Evolutionary conservation across 2,888 invertebrate genomes (phyloP).

Genomic region (Dasysyrphus tricinctus): DNA sequence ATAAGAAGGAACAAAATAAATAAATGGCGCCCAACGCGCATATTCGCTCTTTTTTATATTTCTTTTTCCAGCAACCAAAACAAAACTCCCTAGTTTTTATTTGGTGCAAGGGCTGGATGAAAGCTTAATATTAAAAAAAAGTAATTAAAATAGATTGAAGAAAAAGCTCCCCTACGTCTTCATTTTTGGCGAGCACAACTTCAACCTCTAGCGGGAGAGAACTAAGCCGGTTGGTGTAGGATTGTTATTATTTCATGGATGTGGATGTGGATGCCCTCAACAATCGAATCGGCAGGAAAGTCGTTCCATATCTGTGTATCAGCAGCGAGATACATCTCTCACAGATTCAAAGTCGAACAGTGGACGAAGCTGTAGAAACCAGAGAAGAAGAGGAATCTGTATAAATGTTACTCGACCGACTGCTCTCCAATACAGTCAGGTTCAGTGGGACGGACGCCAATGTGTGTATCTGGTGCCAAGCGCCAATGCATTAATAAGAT

Average conservation of each 20-base stretch:
- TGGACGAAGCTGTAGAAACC: constrained; percentile 9
- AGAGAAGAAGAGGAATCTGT: constrained; percentile 57
- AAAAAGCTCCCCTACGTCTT: constrained; percentile 31
- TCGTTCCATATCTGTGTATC: constrained; percentile 58
- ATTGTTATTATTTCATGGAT: constrained; percentile 32
- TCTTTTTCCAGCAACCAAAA: constrained; percentile 23
- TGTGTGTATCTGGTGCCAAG: constrained; percentile 47
- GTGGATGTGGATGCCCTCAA: constrained; percentile 11
- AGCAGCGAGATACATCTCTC: constrained; percentile 38
- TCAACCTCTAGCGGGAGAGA: neutral
- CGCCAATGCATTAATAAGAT: constrained; percentile 15
- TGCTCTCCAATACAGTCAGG: constrained; percentile 74
- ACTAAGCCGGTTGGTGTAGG: constrained; percentile 65
- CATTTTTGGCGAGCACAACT: neutral
- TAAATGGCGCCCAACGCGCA: constrained; percentile 62
- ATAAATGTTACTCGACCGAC: constrained; percentile 75
- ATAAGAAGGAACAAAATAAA: constrained; percentile 36
- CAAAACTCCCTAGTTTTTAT: constrained; percentile 39
- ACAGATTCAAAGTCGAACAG: constrained; percentile 32
- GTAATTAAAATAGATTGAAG: neutral
- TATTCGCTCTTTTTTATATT: constrained; percentile 52
- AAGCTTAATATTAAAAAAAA: constrained; percentile 75
- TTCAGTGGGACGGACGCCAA: constrained; percentile 74
- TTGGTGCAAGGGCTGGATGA: constrained; percentile 77
- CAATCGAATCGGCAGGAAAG: constrained; percentile 13